Percentiles rank a stretch among this genome's conserved stretches.
Evolutionary conservation across 2,888 invertebrate species (phyloP).

Genomic region (Philopedon plagiatum): DNA sequence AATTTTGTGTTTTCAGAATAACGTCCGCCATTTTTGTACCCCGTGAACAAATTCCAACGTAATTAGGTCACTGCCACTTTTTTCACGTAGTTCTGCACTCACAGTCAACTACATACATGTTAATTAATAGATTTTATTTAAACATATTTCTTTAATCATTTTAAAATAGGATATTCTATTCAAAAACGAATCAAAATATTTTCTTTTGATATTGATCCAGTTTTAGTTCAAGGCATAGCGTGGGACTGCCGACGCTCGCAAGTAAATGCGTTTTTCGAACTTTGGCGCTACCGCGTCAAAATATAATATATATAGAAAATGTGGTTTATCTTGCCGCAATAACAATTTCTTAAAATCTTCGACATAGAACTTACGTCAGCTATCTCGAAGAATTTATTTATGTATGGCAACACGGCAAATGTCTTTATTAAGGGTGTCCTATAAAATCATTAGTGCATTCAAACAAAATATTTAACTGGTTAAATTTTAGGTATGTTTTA

Average conservation of each 20-base stretch:
- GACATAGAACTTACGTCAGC: not conserved
- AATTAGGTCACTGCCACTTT: slow-evolving; percentile 24
- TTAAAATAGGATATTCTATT: not conserved
- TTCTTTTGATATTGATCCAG: slow-evolving; percentile 47
- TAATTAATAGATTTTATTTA: not conserved
- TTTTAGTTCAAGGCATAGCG: slow-evolving; percentile 46
- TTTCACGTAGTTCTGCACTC: slow-evolving; percentile 9
- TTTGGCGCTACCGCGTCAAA: slow-evolving; percentile 35
- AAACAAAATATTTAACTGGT: too few relatives aligned
- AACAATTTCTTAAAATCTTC: not conserved
- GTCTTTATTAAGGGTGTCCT: not conserved
- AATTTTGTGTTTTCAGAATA: not conserved
- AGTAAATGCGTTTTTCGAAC: slow-evolving; percentile 42
- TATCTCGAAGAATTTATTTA: not conserved
- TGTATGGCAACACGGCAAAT: not conserved
- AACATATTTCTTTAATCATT: not conserved
- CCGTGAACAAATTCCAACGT: not conserved
- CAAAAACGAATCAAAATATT: slow-evolving; percentile 33
- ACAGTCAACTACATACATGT: not conserved
- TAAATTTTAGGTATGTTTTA: too few relatives aligned
- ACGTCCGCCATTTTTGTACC: not conserved
- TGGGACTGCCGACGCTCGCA: slow-evolving; percentile 24
- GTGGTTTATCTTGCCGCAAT: not conserved
- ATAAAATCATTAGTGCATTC: too few relatives aligned
- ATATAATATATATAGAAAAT: not conserved